These are phyloP conservation scores for Tragelaphus strepsiceros DNA, from an alignment of 2,113 vertebrate genomes.

Conservation along the genomic window DNA sequence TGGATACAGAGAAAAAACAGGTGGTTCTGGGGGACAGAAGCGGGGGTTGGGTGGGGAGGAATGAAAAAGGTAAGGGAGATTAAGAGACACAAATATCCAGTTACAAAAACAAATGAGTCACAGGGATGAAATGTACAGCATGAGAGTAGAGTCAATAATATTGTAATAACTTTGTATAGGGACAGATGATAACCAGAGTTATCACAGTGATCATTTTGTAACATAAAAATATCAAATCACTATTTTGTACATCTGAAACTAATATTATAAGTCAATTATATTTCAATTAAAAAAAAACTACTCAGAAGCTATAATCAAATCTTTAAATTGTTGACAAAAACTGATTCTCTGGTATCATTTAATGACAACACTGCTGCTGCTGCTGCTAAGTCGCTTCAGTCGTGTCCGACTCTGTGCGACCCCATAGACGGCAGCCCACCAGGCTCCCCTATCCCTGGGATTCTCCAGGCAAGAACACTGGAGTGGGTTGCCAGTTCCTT, in stretches of 20 bases:
- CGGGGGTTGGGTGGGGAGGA: background rate
- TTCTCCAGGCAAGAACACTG: too few species aligned
- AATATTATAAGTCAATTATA: background rate
- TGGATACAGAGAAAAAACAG: background rate
- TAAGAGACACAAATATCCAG: background rate
- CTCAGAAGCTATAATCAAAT: background rate
- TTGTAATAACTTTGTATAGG: background rate
- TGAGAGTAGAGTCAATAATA: background rate
- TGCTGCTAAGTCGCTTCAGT: too few species aligned
- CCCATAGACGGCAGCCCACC: too few species aligned
- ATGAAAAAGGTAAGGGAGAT: background rate
- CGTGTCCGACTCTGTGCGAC: too few species aligned
- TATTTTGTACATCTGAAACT: background rate
- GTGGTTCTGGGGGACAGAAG: background rate
- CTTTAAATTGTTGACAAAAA: background rate
- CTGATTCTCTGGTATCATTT: background rate
- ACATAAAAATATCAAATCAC: background rate
- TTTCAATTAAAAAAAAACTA: background rate
- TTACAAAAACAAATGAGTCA: background rate
- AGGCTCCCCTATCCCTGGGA: too few species aligned
- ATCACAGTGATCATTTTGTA: background rate
- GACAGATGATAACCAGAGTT: background rate
- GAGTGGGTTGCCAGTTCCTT: too few species aligned
- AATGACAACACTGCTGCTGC: background rate
- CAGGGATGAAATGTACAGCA: background rate